Conservation (phyloP, 2,888 invertebrate species). For the Papilio demoleus region DNA sequence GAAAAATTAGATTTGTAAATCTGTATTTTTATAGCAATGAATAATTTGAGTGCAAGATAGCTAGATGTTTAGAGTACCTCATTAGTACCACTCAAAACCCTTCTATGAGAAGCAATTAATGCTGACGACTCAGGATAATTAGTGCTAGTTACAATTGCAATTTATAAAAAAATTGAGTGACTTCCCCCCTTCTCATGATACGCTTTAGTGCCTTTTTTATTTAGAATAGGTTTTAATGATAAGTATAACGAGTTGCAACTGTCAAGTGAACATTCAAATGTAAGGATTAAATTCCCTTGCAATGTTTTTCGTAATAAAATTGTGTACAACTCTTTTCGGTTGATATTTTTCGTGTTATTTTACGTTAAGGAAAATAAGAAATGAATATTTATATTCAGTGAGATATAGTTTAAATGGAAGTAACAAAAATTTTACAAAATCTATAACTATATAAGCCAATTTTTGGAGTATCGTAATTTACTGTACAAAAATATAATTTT, state of each 20-base stretch:
- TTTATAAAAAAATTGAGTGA: conserved; percentile 30
- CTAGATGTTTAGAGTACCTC: conserved; percentile 29
- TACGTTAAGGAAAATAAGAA: not conserved
- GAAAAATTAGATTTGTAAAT: conserved; percentile 21
- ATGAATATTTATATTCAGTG: no score
- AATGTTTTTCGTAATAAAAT: no score
- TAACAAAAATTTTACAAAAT: no score
- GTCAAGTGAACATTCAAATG: not conserved
- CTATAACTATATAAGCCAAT: no score
- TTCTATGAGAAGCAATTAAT: conserved; percentile 34
- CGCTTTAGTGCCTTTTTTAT: conserved; percentile 30
- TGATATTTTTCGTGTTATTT: no score
- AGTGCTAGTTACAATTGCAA: conserved; percentile 34
- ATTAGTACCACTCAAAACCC: conserved; percentile 30
- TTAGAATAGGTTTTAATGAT: conserved; percentile 21
- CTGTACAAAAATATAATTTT: no score
- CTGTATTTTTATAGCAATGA: conserved; percentile 22
- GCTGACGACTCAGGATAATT: conserved; percentile 31
- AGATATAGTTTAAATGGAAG: no score
- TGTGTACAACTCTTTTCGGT: no score
- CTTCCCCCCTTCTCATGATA: conserved; percentile 34
- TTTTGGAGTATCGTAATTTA: no score
- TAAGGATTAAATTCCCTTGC: no score
- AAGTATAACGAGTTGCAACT: not conserved
- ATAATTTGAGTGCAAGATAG: conserved; percentile 24